These are phyloP conservation scores for Cyanoderma ruficeps DNA, from an alignment of 2,113 vertebrate genomes.

Conservation along the genomic window DNA sequence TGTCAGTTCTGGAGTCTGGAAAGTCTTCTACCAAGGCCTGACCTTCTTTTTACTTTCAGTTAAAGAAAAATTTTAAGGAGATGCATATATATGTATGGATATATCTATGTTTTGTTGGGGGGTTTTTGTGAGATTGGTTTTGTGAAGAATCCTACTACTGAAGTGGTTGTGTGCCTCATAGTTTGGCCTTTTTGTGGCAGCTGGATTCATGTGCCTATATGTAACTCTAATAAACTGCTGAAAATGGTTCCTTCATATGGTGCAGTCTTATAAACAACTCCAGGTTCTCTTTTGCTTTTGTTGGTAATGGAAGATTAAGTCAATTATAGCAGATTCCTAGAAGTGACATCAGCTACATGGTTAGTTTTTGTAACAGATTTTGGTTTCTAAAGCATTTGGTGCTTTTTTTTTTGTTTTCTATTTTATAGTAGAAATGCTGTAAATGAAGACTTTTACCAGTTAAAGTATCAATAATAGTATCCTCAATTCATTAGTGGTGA, in stretches of 20 bases:
- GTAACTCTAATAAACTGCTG: neutral
- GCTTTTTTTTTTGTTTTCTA: neutral
- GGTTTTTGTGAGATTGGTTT: neutral
- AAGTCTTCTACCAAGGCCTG: neutral
- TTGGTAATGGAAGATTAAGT: neutral
- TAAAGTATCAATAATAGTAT: neutral
- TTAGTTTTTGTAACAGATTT: neutral
- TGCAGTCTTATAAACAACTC: neutral
- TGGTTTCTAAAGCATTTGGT: neutral
- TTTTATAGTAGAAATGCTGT: neutral
- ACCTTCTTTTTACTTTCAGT: neutral
- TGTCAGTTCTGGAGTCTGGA: neutral
- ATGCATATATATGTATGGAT: neutral
- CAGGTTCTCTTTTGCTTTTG: neutral
- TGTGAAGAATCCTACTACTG: neutral
- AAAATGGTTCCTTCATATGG: neutral
- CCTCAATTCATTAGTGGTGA: neutral
- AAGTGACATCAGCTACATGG: neutral
- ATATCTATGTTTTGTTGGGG: neutral
- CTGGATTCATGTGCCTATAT: neutral
- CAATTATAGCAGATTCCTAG: neutral
- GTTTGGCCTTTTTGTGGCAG: neutral
- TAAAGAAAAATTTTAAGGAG: neutral
- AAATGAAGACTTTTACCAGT: neutral
- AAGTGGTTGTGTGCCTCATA: neutral